These are phyloP conservation scores for Melieria crassipennis DNA, from an alignment of 2,888 invertebrate species.

Conservation along the genomic window DNA sequence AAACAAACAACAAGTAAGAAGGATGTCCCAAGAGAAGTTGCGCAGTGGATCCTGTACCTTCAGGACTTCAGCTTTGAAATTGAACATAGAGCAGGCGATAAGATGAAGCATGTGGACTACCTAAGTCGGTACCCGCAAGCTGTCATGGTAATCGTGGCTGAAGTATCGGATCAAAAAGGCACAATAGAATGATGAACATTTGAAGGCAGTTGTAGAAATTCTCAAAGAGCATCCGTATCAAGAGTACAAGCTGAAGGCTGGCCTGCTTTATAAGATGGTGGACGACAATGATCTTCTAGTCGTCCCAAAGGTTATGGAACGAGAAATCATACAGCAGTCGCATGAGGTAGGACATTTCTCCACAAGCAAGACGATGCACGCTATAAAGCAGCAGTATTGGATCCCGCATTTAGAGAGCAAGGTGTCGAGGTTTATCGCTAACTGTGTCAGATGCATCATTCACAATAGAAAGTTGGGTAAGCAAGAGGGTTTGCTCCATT, in stretches of 20 bases:
- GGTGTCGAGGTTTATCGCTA: slow-evolving; percentile 11
- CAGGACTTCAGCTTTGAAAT: slow-evolving; percentile 28
- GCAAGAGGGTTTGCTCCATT: slow-evolving; percentile 49
- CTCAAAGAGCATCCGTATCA: slow-evolving; percentile 32
- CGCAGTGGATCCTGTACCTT: slow-evolving; percentile 35
- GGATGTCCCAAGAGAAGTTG: slow-evolving; percentile 31
- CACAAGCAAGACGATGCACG: slow-evolving; percentile 26
- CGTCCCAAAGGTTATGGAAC: slow-evolving; percentile 36
- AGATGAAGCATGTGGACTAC: slow-evolving; percentile 27
- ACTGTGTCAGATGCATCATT: slow-evolving; percentile 29
- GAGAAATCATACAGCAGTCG: slow-evolving; percentile 25
- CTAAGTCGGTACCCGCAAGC: slow-evolving; percentile 22
- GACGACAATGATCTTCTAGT: slow-evolving; percentile 31
- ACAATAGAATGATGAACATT: slow-evolving; percentile 32
- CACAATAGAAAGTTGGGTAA: slow-evolving; percentile 48
- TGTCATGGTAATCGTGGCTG: slow-evolving; percentile 17
- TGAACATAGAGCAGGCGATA: slow-evolving; percentile 19
- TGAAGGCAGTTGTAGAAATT: slow-evolving; percentile 34
- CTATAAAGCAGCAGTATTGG: slow-evolving; percentile 31
- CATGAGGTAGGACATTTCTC: slow-evolving; percentile 38
- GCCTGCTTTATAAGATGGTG: slow-evolving; percentile 31
- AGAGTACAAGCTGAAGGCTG: slow-evolving; percentile 31
- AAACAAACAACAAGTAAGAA: slow-evolving; percentile 27
- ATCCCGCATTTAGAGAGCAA: slow-evolving; percentile 38
- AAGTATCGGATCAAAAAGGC: slow-evolving; percentile 19